These are phyloP conservation scores for Pseudonaja textilis DNA, from an alignment of 2,113 vertebrate genomes.

Conservation along the genomic window DNA sequence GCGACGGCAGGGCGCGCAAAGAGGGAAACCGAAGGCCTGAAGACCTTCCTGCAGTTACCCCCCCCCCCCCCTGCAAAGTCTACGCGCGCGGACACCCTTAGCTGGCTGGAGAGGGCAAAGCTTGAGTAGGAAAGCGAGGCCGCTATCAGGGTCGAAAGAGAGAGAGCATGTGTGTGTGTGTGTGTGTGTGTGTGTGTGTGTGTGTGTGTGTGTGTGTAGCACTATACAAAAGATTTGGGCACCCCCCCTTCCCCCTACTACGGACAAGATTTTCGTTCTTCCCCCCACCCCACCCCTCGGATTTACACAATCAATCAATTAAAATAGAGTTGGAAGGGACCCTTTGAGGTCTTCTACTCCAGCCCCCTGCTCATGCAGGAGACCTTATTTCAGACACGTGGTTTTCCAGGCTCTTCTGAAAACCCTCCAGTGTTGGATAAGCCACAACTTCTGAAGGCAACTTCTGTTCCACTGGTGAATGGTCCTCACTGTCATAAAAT, in stretches of 20 bases:
- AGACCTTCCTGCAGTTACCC: background rate
- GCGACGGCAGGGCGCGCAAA: background rate
- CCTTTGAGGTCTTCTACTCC: background rate
- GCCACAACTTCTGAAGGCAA: no score
- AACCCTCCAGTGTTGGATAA: no score
- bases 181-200: no score
- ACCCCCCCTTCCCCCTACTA: background rate
- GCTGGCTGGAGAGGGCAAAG: conserved; percentile 21
- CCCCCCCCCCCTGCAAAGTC: background rate
- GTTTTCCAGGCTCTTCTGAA: no score
- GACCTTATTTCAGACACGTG: background rate
- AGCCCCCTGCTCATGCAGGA: background rate
- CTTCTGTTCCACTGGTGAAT: background rate
- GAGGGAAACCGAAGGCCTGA: rapidly evolving
- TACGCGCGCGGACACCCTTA: background rate
- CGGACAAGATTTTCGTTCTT: background rate
- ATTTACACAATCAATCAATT: conserved; percentile 3
- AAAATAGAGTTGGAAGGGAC: background rate
- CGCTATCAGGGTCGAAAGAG: background rate
- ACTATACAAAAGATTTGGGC: background rate
- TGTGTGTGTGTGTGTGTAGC: no score
- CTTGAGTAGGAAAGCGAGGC: conserved; percentile 31
- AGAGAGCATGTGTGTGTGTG: no score
- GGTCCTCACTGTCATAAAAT: background rate
- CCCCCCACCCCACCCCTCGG: no score